Evolutionary conservation across 2,797 vertebrate genomes (phyloP).

Genomic region (Muscicapa striata): DNA sequence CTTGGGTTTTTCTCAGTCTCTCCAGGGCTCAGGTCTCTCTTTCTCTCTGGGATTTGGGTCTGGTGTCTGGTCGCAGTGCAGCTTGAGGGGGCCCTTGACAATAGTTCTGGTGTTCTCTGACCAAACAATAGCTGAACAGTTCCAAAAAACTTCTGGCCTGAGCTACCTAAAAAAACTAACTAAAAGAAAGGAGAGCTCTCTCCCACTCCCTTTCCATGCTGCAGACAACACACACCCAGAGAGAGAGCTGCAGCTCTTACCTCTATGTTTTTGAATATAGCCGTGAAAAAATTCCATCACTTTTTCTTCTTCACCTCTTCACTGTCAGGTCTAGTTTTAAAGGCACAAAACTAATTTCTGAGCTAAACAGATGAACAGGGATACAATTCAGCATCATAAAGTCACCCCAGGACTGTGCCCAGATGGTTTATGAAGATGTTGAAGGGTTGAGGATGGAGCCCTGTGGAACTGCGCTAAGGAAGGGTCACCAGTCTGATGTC

Average conservation of each 20-base stretch:
- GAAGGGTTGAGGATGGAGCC: neutral
- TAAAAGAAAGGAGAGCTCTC: neutral
- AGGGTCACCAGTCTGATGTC: neutral
- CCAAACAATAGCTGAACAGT: neutral
- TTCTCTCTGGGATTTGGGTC: too few relatives aligned
- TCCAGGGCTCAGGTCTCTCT: neutral
- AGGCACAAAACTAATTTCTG: neutral
- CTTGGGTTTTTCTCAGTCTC: neutral
- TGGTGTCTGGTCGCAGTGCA: accelerated
- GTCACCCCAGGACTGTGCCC: neutral
- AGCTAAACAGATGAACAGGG: neutral
- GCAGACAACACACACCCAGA: neutral
- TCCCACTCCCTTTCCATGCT: accelerated
- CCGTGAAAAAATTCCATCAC: neutral
- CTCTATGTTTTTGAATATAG: neutral
- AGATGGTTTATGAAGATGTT: neutral
- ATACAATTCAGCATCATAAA: neutral
- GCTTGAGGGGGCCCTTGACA: accelerated
- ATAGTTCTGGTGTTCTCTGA: neutral
- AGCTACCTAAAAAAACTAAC: neutral
- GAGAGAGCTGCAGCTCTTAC: neutral
- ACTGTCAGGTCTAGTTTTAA: accelerated
- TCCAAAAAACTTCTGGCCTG: neutral
- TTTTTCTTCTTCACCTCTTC: neutral
- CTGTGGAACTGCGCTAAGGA: too few relatives aligned